Percentiles rank a stretch among this genome's conserved stretches.
phyloP scores from a whole-genome alignment of 2,797 vertebrate species.

The Platyrinchus mystaceus region DNA sequence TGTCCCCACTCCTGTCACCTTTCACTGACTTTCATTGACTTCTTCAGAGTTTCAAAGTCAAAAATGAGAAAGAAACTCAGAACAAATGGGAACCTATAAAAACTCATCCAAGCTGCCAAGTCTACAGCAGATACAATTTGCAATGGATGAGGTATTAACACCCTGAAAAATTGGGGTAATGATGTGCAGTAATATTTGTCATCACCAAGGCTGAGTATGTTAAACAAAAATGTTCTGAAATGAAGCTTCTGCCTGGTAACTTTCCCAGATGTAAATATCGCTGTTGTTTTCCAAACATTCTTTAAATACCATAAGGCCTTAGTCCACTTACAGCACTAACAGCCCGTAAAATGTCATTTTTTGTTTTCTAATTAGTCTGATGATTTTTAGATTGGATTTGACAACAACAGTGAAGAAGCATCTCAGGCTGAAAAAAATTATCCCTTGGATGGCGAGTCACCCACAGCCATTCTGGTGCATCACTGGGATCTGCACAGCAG shows the following conservation, averaged over 20 bases:
- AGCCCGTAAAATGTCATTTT: slow-evolving; percentile 62
- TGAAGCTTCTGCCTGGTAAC: not conserved
- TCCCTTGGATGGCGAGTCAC: not conserved
- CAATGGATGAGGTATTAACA: slow-evolving; percentile 27
- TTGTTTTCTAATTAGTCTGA: slow-evolving; percentile 57
- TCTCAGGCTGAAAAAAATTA: not conserved
- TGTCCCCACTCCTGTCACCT: not conserved
- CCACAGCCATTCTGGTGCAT: not conserved
- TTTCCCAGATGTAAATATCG: slow-evolving; percentile 18
- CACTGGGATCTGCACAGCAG: rapidly evolving
- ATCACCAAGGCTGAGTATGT: slow-evolving; percentile 14
- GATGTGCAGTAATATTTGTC: slow-evolving; percentile 42
- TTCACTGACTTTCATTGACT: not conserved
- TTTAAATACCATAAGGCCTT: slow-evolving; percentile 48
- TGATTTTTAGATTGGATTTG: slow-evolving; percentile 37
- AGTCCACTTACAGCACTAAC: slow-evolving; percentile 46
- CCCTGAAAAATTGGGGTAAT: slow-evolving; percentile 49
- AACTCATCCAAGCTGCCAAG: not conserved
- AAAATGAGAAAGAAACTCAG: not conserved
- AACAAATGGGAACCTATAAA: slow-evolving; percentile 27
- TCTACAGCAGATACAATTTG: slow-evolving; percentile 2
- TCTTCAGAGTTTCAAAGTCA: not conserved
- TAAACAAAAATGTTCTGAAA: slow-evolving; percentile 42
- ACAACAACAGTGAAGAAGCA: not conserved
- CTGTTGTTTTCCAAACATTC: slow-evolving; percentile 14